Conservation (phyloP, 2,797 vertebrate genomes). For the Melanotaenia boesemani region DNA sequence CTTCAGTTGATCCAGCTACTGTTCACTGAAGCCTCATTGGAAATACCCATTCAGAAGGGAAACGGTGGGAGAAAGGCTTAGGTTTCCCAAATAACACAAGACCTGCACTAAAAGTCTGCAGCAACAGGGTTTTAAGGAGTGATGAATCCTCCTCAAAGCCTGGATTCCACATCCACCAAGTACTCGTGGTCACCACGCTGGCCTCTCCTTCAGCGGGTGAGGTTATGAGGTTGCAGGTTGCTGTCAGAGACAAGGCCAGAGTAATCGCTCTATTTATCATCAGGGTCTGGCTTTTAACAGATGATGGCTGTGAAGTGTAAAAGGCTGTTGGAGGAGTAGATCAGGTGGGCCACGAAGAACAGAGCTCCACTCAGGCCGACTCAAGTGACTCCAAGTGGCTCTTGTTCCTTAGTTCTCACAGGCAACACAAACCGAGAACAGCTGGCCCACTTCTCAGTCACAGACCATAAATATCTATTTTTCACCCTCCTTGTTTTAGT, state of each 20-base stretch:
- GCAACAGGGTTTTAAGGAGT: background rate
- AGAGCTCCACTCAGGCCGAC: slow-evolving; percentile 46
- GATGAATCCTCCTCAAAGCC: background rate
- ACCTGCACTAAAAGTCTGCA: background rate
- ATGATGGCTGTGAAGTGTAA: slow-evolving; percentile 64
- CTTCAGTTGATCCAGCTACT: no score
- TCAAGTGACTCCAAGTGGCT: slow-evolving; percentile 62
- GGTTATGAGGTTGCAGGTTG: slow-evolving; percentile 67
- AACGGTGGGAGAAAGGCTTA: background rate
- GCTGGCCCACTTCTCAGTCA: slow-evolving; percentile 57
- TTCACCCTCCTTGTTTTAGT: slow-evolving; percentile 42
- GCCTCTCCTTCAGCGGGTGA: slow-evolving; percentile 27
- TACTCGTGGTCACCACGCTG: slow-evolving; percentile 22
- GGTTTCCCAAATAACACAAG: background rate
- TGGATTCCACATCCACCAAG: slow-evolving; percentile 29
- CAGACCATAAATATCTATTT: slow-evolving; percentile 58
- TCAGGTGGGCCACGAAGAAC: slow-evolving; percentile 59
- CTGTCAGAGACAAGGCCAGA: slow-evolving; percentile 65
- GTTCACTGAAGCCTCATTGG: no score
- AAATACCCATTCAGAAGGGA: no score
- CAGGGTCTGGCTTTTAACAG: slow-evolving; percentile 54
- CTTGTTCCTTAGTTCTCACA: slow-evolving; percentile 46
- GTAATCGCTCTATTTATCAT: slow-evolving; percentile 69
- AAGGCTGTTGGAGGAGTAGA: slow-evolving; percentile 55
- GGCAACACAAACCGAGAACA: slow-evolving; percentile 63